Conservation (phyloP, 2,113 vertebrate species). For the Rattus norvegicus region GRCr8 NC_086023.1:148868001-148868500, state of each 20-base stretch:
- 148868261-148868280: background rate
- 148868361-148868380: background rate
- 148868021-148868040: background rate
- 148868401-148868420: no score
- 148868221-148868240: background rate
- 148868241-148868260: rapidly evolving
- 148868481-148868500: background rate
- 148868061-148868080: background rate
- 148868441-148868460: background rate
- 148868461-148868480: background rate
- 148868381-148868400: background rate
- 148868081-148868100: background rate
- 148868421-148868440: background rate
- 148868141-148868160: background rate
- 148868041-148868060: background rate
- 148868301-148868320: background rate
- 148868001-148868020: background rate
- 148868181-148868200: no score
- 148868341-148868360: background rate
- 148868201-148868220: no score
- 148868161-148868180: background rate
- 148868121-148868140: background rate
- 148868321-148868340: background rate
- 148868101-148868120: background rate
- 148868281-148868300: background rate